Conservation (phyloP, 2,113 vertebrate genomes). For the Dasyornis broadbenti region DNA sequence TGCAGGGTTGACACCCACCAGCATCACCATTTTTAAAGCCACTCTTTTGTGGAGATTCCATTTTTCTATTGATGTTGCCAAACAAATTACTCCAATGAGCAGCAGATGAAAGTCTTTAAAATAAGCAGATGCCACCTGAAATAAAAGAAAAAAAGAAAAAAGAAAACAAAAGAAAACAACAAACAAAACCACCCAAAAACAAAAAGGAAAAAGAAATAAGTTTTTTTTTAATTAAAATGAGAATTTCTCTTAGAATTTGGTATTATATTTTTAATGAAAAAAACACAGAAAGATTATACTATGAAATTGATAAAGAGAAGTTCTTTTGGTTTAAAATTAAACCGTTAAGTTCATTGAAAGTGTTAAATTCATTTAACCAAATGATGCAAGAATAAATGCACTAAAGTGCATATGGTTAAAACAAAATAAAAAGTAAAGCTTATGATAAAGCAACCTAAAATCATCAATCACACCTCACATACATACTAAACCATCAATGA, state of each 20-base stretch:
- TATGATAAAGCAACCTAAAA: not conserved
- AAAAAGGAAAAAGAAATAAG: not conserved
- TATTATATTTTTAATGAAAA: not conserved
- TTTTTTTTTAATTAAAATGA: not conserved
- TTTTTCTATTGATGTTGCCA: slow-evolving; percentile 91
- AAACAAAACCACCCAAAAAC: not conserved
- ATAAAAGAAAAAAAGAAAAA: not conserved
- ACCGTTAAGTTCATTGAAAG: not conserved
- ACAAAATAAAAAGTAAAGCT: not conserved
- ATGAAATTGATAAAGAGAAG: not conserved
- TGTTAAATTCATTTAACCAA: not conserved
- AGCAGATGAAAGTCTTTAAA: slow-evolving; percentile 94
- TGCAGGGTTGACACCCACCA: slow-evolving; percentile 87
- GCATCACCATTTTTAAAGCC: slow-evolving; percentile 85
- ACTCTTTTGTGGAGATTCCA: slow-evolving; percentile 92
- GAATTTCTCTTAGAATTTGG: not conserved
- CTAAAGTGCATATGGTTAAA: not conserved
- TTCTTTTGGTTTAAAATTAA: not conserved
- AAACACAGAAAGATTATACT: not conserved
- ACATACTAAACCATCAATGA: not conserved
- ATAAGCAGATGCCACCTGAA: slow-evolving; percentile 86
- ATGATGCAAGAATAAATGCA: not conserved
- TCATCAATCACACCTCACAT: not conserved
- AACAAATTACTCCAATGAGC: slow-evolving; percentile 87
- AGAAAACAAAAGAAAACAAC: not conserved